Conservation (phyloP, 2,888 invertebrate species). For the Pachycephus smyrnensis region DNA sequence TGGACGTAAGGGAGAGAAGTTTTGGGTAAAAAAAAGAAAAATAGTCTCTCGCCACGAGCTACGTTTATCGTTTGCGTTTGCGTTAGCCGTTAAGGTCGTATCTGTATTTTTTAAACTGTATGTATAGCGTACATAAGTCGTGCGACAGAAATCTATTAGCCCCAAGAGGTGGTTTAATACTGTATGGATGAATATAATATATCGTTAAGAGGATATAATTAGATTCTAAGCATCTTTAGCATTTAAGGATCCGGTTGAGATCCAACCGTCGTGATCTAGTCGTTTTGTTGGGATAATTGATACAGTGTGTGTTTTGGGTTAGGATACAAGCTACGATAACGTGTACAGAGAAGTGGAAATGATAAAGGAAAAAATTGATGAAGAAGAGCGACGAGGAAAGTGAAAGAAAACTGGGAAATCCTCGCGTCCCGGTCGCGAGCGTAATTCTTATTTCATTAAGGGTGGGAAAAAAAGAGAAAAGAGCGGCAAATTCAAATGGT, state of each 20-base stretch:
- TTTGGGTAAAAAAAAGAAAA: background rate
- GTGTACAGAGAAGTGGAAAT: background rate
- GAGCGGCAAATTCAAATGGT: background rate
- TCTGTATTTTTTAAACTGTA: constrained; percentile 5
- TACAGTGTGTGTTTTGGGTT: background rate
- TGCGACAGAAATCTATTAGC: background rate
- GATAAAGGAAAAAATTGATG: background rate
- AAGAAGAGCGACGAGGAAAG: constrained; percentile 2
- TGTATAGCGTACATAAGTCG: background rate
- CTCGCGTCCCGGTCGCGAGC: background rate
- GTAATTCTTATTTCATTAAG: background rate
- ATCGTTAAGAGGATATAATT: constrained; percentile 39
- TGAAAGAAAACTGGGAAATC: background rate
- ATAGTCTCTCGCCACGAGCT: background rate
- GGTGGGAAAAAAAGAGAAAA: background rate
- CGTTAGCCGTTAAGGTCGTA: constrained; percentile 10
- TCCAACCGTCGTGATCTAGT: constrained; percentile 63
- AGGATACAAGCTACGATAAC: background rate
- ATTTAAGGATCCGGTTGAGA: constrained; percentile 58
- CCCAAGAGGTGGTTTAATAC: constrained; percentile 40
- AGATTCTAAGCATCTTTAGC: constrained; percentile 48
- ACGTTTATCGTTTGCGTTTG: constrained; percentile 8
- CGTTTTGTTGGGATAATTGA: constrained; percentile 56
- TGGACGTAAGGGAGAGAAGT: background rate
- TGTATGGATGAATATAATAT: constrained; percentile 44